Base-by-base conservation (phyloP, 2,797 vertebrate species). In the Siniperca obscura region DNA sequence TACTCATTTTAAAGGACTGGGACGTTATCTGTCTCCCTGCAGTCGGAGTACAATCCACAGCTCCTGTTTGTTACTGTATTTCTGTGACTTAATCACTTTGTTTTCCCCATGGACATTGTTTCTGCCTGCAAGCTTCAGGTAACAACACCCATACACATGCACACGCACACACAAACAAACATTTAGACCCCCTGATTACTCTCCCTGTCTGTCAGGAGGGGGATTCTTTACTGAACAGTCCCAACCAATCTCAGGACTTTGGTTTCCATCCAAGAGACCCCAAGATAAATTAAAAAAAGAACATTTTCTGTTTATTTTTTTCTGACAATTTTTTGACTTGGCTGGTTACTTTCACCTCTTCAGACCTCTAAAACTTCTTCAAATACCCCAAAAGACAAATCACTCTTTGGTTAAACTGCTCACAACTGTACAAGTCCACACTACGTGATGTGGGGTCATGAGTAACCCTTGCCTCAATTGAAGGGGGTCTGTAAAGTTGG, bases 101-200 rank as follows among this genome's bases (percentile, higher is more conserved):
- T 75, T 55, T 27, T 65, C 71, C 73, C 77, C 5, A 1, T 53
- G 68, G 84, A 71, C 67, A 0, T 21, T 17, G 52, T 56, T n/a
- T 36, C 30, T 74, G 65, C 66, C 76, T 46, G 71, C 74, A 78
- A 67, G 56, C 71, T 16, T 52, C 72, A 13, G 38, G 25, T 48
- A 68, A 71, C 67, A 60, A n/a, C 66, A 62, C 4, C 40, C 75
- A 42, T 66, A 62, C 16, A 48, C 66, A 83, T 22, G 64, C 56
- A 75, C 66, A 83, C 25, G 64, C 56, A 75, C 61, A 53, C 60
- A 56, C 30, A 50, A n/a, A 62, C 74, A 85, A 62, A 80, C 36
- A 71, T 65, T 67, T 66, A 74, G 25, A 78, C 71, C 55, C 19
- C 0, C 46, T 17, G 79, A 74, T 57, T 52, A 30, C 65, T 50